phyloP scores from a whole-genome alignment of 2,797 vertebrate species.

The Syngnathus acus region DNA sequence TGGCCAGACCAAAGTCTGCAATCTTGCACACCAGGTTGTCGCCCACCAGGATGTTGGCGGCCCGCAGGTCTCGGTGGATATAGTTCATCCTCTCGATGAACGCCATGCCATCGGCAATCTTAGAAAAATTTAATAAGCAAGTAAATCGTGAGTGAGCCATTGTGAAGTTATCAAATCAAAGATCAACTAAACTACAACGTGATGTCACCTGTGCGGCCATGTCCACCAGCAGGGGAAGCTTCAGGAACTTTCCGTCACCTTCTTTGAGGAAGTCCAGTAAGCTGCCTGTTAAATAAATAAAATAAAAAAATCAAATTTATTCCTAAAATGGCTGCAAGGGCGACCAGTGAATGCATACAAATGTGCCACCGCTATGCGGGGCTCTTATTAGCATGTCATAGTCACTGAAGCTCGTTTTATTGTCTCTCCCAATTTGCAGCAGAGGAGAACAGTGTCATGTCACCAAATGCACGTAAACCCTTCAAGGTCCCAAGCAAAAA shows the following conservation, averaged over 20 bases:
- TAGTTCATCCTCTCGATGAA: slow-evolving; percentile 99
- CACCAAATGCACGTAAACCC: neutral
- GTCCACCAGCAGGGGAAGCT: slow-evolving; percentile 87
- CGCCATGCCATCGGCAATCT: slow-evolving; percentile 96
- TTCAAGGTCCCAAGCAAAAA: neutral
- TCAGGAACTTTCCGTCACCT: slow-evolving; percentile 89
- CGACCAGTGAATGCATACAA: slow-evolving; percentile 16
- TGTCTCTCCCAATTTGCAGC: neutral
- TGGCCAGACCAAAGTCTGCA: slow-evolving; percentile 92
- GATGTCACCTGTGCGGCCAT: slow-evolving; percentile 90
- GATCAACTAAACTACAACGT: too few relatives aligned
- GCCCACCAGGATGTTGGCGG: slow-evolving; percentile 91
- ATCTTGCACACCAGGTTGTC: slow-evolving; percentile 96
- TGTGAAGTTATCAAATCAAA: too few relatives aligned
- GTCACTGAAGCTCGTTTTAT: neutral
- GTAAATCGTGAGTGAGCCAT: too few relatives aligned
- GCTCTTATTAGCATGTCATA: neutral
- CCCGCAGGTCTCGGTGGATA: slow-evolving; percentile 93
- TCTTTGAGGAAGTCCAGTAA: slow-evolving; percentile 93
- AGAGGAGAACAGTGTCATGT: neutral
- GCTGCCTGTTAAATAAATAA: slow-evolving; percentile 70
- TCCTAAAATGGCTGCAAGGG: slow-evolving; percentile 3
- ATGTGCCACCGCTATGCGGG: neutral
- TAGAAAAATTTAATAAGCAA: slow-evolving; percentile 19
- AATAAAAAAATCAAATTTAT: neutral